Percentiles rank a stretch among this genome's conserved stretches.
Conservation (phyloP, 2,113 vertebrate genomes). For the Ivindomyrus marchei region DNA sequence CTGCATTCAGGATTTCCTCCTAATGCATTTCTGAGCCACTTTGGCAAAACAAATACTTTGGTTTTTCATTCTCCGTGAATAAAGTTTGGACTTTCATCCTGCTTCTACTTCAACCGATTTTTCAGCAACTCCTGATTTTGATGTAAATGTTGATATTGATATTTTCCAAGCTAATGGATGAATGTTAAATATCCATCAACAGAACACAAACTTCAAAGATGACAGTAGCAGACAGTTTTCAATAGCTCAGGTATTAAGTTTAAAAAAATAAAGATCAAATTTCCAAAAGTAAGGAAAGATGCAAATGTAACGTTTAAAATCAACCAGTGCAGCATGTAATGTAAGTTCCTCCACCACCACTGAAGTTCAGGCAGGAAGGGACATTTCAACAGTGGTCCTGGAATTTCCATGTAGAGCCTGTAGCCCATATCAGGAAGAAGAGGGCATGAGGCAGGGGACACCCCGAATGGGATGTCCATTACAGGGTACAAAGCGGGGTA, state of each 20-base stretch:
- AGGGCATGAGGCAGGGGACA: neutral
- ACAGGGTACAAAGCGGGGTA: neutral
- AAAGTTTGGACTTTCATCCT: neutral
- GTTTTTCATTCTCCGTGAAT: neutral
- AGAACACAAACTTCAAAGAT: neutral
- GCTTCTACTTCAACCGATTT: conserved; percentile 29
- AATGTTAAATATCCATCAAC: neutral
- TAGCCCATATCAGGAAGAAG: neutral
- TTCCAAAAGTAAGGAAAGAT: neutral
- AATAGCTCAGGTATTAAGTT: neutral
- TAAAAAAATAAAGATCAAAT: neutral
- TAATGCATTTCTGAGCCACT: conserved; percentile 21
- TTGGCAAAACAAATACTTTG: conserved; percentile 18
- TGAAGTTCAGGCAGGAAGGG: neutral
- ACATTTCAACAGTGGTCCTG: neutral
- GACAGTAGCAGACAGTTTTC: neutral
- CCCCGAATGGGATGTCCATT: neutral
- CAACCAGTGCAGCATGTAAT: neutral
- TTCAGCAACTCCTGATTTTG: neutral
- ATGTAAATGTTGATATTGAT: neutral
- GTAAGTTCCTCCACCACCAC: neutral
- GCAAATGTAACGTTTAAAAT: neutral
- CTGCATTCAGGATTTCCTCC: conserved; percentile 17
- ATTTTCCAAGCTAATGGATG: neutral
- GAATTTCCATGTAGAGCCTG: neutral